Conservation (phyloP, 2,888 invertebrate species). For the Melangyna quadrimaculata region DNA sequence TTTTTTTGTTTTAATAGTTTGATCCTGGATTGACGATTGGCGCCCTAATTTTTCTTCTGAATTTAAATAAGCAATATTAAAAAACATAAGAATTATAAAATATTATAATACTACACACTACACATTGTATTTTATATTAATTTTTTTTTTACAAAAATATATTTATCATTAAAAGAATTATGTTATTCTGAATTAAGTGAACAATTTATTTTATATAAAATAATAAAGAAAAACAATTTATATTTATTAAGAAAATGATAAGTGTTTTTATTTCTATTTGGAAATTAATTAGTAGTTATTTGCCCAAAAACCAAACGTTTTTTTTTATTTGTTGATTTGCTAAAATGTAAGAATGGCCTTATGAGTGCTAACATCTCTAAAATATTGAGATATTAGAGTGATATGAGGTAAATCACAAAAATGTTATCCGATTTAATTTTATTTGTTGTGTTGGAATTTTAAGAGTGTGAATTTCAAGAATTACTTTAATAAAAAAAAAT, state of each 20-base stretch:
- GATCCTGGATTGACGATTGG: slow-evolving; percentile 70
- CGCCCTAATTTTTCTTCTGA: slow-evolving; percentile 25
- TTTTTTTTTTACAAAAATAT: slow-evolving; percentile 43
- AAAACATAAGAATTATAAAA: slow-evolving; percentile 6
- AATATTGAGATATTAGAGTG: too few species aligned
- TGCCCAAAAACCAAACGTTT: too few species aligned
- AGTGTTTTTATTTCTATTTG: neutral
- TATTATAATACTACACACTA: slow-evolving; percentile 31
- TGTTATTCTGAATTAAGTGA: slow-evolving; percentile 50
- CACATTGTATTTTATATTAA: slow-evolving; percentile 7
- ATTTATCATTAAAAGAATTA: slow-evolving; percentile 52
- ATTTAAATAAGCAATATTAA: slow-evolving; percentile 21
- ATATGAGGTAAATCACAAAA: too few species aligned
- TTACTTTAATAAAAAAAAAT: too few species aligned
- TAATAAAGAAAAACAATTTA: slow-evolving; percentile 59
- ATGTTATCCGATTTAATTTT: too few species aligned
- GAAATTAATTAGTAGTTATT: too few species aligned
- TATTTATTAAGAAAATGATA: slow-evolving; percentile 41
- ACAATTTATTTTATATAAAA: neutral
- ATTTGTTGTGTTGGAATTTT: too few species aligned
- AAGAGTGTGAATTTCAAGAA: too few species aligned
- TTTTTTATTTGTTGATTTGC: too few species aligned
- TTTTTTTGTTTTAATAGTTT: neutral
- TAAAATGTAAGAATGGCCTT: too few species aligned
- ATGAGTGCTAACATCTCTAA: too few species aligned